Conservation (phyloP, 2,888 invertebrate species). For the Drosophila sordidula region DNA sequence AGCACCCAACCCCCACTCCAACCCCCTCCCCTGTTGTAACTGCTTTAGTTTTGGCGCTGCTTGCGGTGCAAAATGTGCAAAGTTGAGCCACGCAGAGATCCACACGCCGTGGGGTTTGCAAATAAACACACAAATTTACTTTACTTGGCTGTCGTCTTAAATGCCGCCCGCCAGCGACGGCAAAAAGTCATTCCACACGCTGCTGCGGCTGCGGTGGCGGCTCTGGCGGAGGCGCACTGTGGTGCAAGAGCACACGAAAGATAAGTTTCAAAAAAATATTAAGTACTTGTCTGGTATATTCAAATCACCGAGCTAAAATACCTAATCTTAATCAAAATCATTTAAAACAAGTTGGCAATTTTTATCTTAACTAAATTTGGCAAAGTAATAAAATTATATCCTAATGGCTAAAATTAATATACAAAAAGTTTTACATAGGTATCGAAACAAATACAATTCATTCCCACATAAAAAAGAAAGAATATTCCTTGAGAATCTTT, state of each 20-base stretch:
- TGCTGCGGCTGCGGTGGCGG: slow-evolving; percentile 33
- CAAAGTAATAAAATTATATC: too few relatives aligned
- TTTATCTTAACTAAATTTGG: too few relatives aligned
- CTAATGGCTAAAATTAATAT: too few relatives aligned
- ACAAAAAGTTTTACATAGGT: too few relatives aligned
- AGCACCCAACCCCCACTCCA: not conserved
- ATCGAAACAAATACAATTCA: too few relatives aligned
- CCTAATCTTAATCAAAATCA: too few relatives aligned
- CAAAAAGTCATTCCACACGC: slow-evolving; percentile 68
- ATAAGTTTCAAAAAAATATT: not conserved
- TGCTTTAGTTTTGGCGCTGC: slow-evolving; percentile 47
- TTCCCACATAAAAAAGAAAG: too few relatives aligned
- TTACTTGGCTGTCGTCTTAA: slow-evolving; percentile 63
- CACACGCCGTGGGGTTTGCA: slow-evolving; percentile 68
- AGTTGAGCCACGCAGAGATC: slow-evolving; percentile 53
- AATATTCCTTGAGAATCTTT: too few relatives aligned
- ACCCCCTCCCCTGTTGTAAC: slow-evolving; percentile 4
- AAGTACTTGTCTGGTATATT: not conserved
- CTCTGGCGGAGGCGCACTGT: slow-evolving; percentile 34
- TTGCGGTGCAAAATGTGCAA: slow-evolving; percentile 68
- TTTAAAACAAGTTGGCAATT: too few relatives aligned
- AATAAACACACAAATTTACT: slow-evolving; percentile 79
- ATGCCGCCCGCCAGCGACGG: slow-evolving; percentile 57
- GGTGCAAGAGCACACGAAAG: not conserved
- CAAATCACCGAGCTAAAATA: too few relatives aligned